Base-by-base conservation (phyloP, 2,888 invertebrate species). In the Tipula vernalis region DNA sequence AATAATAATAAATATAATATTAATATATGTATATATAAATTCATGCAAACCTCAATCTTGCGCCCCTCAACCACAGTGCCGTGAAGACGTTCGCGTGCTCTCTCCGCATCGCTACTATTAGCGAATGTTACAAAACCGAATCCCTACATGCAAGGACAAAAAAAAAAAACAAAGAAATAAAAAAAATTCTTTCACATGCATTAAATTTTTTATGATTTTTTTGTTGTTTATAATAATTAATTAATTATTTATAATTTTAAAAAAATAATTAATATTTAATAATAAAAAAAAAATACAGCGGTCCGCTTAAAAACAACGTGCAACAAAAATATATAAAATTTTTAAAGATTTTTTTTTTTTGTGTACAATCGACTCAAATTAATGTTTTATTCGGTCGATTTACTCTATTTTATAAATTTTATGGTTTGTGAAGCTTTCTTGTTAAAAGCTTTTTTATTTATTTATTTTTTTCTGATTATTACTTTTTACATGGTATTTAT, bases 111-210 rank as follows among this genome's bases (percentile, higher is more conserved):
- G 95, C 96, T 97, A 96, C 98, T 98, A 96, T 98, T 98, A 96
- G 98, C 98, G 98, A 99, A 99, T 96, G 99, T 99, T 96, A 99
- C 99, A 97, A 99, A 99, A 96, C 99, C 99, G 96, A 99, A 99
- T 96, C 99, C 99, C 99, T 99, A 97, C 96, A 97, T 97, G 97
- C 96, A 96, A 94, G 89, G 96, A 97, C 96, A 96, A 96, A 89
- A 96, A 96, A 96, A n/a, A 96, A 96, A 96, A 93, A 93, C 95
- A 71, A 71, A 71, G 71, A 71, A 71, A 71, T 71, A 71, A 71
- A 71, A 71, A 71, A 71, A 71, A 71, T 71, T 71, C 71, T 71
- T 71, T 71, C 71, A 96, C 96, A 96, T 96, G 96, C 96, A 96
- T 95, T 96, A 96, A 95, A 89, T 28, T 71, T 28, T 71, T 71